Evolutionary conservation across 2,797 vertebrate genomes (phyloP).

Genomic region (Anguilla pacifica): DNA sequence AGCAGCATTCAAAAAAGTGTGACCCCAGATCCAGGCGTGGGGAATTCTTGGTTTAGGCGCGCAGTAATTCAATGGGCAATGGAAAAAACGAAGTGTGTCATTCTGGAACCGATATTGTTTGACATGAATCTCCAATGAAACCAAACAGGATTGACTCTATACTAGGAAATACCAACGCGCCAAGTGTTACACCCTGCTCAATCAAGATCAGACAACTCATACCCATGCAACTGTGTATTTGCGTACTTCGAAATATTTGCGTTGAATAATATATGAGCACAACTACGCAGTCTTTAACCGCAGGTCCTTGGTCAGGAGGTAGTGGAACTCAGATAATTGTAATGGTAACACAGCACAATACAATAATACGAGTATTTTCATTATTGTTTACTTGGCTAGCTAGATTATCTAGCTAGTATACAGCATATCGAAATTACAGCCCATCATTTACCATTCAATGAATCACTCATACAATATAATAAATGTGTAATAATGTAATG

Average conservation of each 20-base stretch:
- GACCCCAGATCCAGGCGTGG: not conserved
- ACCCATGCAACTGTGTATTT: conserved; percentile 10
- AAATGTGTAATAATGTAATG: not conserved
- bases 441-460: not conserved
- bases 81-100: not conserved
- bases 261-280: not conserved
- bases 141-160: not conserved
- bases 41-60: not conserved
- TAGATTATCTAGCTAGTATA: not conserved
- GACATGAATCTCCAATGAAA: not conserved
- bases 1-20: not conserved
- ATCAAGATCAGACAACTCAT: not conserved
- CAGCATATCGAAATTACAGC: not conserved
- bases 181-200: not conserved
- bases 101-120: not conserved
- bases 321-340: not conserved
- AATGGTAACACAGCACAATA: not conserved
- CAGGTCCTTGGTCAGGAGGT: not conserved
- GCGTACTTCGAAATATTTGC: not conserved
- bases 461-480: not conserved
- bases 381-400: not conserved
- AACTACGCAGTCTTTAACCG: not conserved
- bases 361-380: not conserved
- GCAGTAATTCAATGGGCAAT: not conserved
- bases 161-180: not conserved